Base-by-base conservation (phyloP, 2,797 vertebrate species). In the Molossus alvarezi region DNA sequence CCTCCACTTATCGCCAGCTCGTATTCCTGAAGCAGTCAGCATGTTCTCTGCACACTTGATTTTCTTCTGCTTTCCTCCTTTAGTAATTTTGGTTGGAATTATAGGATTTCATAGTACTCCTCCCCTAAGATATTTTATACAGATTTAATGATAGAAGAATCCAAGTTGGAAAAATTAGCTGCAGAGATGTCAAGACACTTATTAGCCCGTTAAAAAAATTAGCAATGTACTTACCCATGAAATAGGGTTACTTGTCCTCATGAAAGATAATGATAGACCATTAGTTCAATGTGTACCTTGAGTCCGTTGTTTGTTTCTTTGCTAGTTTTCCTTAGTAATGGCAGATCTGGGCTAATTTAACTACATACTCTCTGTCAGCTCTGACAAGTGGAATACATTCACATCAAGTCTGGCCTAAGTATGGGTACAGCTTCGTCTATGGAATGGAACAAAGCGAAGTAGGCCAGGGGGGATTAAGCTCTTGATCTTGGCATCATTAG, bases 401-500 rank as follows among this genome's bases (percentile, higher is more conserved):
- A 77, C 60, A 58, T 48, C 29, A 86, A 53, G 33, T 88, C 71
- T 95, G 92, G 41, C 51, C 69, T 90, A 45, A 17, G 55, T 84
- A 15, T 92, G 82, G 87, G 69, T 48, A 88, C 29, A 58, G 57
- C 65, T 91, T 85, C 81, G n/a, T 89, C 65, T 82, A 29, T 58
- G 86, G 83, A 95, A 89, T 81, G 80, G 89, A 93, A 82, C 87
- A 92, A 76, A 82, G n/a, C 37, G 64, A 91, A 92, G 57, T 84
- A 92, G 72, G 57, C 82, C 79, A 87, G n/a, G 15, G 21, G 48
- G 62, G 75, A 95, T 88, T 85, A 62, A 92, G 83, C 62, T 45
- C 89, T 96, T 95, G 89, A 91, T 91, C 76, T 97, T 94, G 96
- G 86, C 96, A 92, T 95, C 85, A 80, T 94, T 96, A 95, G 55